A percentile compares a stretch with the other conserved stretches of the same genome.
Conservation (phyloP, 1,140 invertebrate genomes). For the Drosophila ironensis region DNA sequence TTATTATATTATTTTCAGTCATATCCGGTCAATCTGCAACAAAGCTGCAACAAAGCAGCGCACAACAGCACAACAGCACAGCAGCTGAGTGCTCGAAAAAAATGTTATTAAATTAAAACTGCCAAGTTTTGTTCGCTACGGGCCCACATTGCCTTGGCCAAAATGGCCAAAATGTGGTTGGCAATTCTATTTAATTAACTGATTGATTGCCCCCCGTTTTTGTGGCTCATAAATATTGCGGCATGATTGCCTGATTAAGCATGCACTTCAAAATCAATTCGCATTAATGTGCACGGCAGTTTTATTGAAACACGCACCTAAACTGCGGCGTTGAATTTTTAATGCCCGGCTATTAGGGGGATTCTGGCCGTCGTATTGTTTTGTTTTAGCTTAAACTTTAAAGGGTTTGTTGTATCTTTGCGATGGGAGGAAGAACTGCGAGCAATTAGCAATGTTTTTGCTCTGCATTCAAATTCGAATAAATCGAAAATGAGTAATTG, state of each 20-base stretch:
- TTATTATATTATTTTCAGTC: slow-evolving; percentile 34
- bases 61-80: too few species aligned
- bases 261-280: slow-evolving; percentile 21
- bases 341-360: slow-evolving; percentile 16
- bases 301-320: background rate
- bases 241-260: slow-evolving; percentile 21
- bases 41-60: background rate
- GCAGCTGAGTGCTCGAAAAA: too few species aligned
- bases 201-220: slow-evolving; percentile 25
- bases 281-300: slow-evolving; percentile 7
- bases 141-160: background rate
- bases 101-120: background rate
- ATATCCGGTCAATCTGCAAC: slow-evolving; percentile 1
- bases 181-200: slow-evolving; percentile 5
- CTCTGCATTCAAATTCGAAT: too few species aligned
- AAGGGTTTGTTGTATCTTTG: background rate
- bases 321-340: slow-evolving; percentile 12
- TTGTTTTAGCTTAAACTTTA: background rate
- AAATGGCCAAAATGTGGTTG: background rate
- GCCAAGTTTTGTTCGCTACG: background rate
- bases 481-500: too few species aligned
- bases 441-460: too few species aligned
- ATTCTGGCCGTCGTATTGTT: background rate
- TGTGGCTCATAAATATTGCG: slow-evolving; percentile 14
- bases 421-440: too few species aligned